Percentiles rank a stretch among this genome's conserved stretches.
phyloP scores from a whole-genome alignment of 2,113 vertebrate genomes.

The Cryptomyrus ogoouensis region DNA sequence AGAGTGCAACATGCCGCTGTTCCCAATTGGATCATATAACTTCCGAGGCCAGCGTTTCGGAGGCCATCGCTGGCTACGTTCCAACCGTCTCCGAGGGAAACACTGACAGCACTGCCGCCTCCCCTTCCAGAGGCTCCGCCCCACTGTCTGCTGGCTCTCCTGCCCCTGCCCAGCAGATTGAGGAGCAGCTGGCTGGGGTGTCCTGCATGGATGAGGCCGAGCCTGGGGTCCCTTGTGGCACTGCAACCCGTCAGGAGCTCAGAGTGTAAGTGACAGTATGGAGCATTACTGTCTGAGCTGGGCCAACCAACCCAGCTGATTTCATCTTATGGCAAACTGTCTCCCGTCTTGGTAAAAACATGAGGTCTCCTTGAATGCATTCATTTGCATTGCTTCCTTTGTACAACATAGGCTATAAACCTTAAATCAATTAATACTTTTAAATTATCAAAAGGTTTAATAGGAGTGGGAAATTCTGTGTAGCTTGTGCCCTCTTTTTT shows the following conservation, averaged over 20 bases:
- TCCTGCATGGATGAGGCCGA: background rate
- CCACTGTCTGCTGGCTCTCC: background rate
- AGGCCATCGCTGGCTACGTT: constrained; percentile 8
- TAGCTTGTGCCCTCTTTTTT: background rate
- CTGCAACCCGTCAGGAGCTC: background rate
- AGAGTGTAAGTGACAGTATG: constrained; percentile 21
- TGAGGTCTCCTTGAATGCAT: background rate
- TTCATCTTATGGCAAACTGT: background rate
- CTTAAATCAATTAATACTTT: background rate
- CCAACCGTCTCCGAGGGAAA: background rate
- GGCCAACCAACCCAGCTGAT: background rate
- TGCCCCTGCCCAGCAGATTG: constrained; percentile 4
- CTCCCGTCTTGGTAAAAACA: background rate
- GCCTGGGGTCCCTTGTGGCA: background rate
- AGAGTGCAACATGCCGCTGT: constrained; percentile 1
- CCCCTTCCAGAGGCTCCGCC: constrained; percentile 14
- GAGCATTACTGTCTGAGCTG: background rate
- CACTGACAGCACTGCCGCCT: background rate
- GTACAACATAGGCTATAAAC: background rate
- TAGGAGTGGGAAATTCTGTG: background rate
- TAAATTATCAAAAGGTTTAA: background rate
- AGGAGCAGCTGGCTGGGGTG: background rate
- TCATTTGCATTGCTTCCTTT: background rate
- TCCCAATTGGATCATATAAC: constrained; percentile 25
- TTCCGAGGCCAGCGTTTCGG: constrained; percentile 32